Evolutionary conservation across 2,888 invertebrate species (phyloP).

Genomic region (Acanthoscelides obtectus): DNA sequence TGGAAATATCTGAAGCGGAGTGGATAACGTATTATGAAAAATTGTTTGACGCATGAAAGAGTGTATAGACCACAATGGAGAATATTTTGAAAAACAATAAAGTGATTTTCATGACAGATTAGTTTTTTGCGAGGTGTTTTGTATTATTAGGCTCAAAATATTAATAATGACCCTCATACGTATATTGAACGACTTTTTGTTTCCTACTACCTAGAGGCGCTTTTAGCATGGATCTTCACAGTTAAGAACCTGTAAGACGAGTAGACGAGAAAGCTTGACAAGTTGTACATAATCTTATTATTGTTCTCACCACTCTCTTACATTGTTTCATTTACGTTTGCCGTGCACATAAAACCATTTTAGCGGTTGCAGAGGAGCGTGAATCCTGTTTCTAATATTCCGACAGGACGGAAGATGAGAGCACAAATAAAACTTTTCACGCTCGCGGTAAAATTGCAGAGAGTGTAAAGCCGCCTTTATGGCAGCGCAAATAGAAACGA

Average conservation of each 20-base stretch:
- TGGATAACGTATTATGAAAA: too few species aligned
- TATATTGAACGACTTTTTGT: too few species aligned
- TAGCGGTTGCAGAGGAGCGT: neutral
- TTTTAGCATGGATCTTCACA: too few species aligned
- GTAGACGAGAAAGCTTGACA: neutral
- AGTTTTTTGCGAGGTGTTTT: too few species aligned
- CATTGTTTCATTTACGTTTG: neutral
- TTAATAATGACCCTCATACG: too few species aligned
- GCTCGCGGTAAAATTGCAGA: neutral
- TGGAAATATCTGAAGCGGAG: too few species aligned
- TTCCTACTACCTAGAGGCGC: too few species aligned
- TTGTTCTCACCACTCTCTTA: neutral
- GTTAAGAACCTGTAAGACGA: neutral
- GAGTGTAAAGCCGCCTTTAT: neutral
- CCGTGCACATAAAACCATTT: neutral
- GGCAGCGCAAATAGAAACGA: neutral
- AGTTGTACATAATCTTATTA: neutral
- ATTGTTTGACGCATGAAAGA: too few species aligned
- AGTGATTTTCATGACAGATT: too few species aligned
- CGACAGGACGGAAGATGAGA: neutral
- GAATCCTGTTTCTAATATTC: neutral
- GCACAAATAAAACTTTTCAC: neutral
- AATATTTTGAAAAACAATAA: too few species aligned
- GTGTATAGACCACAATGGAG: too few species aligned
- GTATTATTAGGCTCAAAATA: too few species aligned